These are phyloP conservation scores for Tuberolachnus salignus DNA, from an alignment of 2,888 invertebrate genomes.

Conservation along the genomic window DNA sequence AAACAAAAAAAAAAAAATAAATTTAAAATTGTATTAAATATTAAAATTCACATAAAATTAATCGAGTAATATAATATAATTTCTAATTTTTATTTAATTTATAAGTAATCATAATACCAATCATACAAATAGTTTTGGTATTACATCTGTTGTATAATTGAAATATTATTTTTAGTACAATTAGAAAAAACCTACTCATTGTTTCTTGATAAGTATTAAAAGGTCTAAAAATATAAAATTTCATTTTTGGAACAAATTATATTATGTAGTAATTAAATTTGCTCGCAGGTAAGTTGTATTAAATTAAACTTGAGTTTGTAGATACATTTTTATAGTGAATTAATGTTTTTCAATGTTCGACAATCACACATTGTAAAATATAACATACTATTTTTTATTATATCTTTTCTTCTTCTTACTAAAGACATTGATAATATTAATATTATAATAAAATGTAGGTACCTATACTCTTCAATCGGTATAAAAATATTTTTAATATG, in stretches of 20 bases:
- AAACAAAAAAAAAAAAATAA: constrained; percentile 51
- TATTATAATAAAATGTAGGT: no score
- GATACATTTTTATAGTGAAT: constrained; percentile 21
- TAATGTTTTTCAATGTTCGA: not conserved
- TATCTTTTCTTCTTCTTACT: no score
- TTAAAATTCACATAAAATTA: no score
- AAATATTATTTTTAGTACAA: not conserved
- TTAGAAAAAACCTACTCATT: constrained; percentile 10
- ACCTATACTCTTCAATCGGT: no score
- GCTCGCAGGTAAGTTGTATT: constrained; percentile 1
- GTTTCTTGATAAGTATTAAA: constrained; percentile 18
- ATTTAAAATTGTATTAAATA: no score
- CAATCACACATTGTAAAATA: not conserved
- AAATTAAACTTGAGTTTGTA: not conserved
- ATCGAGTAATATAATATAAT: no score
- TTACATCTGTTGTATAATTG: no score
- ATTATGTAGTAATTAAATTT: not conserved
- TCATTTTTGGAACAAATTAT: not conserved
- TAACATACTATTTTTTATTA: not conserved
- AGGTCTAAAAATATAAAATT: not conserved
- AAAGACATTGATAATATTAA: no score
- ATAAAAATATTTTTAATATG: no score
- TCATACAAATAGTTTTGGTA: no score
- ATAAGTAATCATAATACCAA: no score
- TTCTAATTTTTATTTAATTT: no score